These are phyloP conservation scores for Diadegma fenestrale DNA, from an alignment of 2,888 invertebrate genomes.

Conservation along the genomic window DNA sequence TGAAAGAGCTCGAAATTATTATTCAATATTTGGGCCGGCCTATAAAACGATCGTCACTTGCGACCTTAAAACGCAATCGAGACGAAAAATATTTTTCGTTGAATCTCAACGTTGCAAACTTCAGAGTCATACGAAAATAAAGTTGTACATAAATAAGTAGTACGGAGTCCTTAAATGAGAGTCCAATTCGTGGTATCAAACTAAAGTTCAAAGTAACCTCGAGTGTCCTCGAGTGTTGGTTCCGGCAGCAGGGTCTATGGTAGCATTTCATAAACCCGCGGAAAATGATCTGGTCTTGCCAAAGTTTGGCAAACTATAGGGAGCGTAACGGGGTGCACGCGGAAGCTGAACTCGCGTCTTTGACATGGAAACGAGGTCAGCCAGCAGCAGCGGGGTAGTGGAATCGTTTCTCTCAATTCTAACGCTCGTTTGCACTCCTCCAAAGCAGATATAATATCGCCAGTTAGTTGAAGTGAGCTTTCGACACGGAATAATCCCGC, in stretches of 20 bases:
- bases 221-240: too few species aligned
- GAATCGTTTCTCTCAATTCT: conserved; percentile 46
- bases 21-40: too few species aligned
- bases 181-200: conserved; percentile 19
- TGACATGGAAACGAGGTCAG: conserved; percentile 77
- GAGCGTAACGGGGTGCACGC: conserved; percentile 12
- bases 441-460: conserved; percentile 16
- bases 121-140: too few species aligned
- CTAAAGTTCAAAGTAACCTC: conserved; percentile 32
- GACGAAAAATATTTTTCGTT: too few species aligned
- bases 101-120: too few species aligned
- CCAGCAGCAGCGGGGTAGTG: conserved; percentile 37
- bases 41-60: too few species aligned
- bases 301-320: conserved; percentile 44
- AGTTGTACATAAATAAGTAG: background rate
- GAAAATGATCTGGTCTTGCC: conserved; percentile 41
- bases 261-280: conserved; percentile 21
- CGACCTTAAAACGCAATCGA: too few species aligned
- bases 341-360: conserved; percentile 68
- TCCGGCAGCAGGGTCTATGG: background rate
- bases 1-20: too few species aligned
- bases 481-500: background rate
- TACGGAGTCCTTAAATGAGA: background rate
- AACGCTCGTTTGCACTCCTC: conserved; percentile 12
- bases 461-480: conserved; percentile 13